phyloP scores from a whole-genome alignment of 2,888 invertebrate genomes.

The Protophormia terraenovae region DNA sequence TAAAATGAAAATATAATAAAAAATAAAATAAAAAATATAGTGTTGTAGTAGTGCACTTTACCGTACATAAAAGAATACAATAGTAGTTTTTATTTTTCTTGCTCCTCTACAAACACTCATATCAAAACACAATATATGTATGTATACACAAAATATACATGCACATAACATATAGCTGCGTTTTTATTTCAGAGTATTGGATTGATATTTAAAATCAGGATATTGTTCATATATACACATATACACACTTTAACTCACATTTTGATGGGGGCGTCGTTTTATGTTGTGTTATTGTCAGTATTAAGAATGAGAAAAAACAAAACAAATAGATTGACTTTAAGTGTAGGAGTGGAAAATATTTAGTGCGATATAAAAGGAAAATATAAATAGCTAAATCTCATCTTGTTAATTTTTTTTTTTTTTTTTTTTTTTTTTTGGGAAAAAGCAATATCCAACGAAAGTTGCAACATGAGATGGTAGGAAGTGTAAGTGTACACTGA shows the following conservation, averaged over 20 bases:
- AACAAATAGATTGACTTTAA: conserved; percentile 22
- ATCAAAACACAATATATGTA: not conserved
- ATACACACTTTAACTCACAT: not conserved
- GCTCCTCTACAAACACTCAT: not conserved
- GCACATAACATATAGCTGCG: not conserved
- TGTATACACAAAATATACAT: not conserved
- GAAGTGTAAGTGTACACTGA: not conserved
- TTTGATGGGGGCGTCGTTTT: conserved; percentile 20
- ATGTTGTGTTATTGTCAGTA: conserved; percentile 7
- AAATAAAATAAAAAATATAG: conserved; percentile 39
- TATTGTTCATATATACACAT: not conserved
- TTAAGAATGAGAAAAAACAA: not conserved
- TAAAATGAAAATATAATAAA: conserved; percentile 56
- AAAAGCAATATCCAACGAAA: conserved; percentile 28
- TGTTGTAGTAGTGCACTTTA: conserved; percentile 32
- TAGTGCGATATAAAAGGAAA: conserved; percentile 14
- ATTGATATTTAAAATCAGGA: conserved; percentile 21
- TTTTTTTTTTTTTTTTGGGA: not conserved
- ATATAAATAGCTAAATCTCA: conserved; percentile 10
- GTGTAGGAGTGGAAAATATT: conserved; percentile 1
- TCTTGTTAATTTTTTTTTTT: conserved; percentile 12
- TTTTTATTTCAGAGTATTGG: conserved; percentile 1
- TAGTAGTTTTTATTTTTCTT: not conserved
- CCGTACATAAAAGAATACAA: conserved; percentile 19
- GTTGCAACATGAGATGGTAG: not conserved